Conservation (phyloP, 2,888 invertebrate genomes). For the Mesoligia furuncula region DNA sequence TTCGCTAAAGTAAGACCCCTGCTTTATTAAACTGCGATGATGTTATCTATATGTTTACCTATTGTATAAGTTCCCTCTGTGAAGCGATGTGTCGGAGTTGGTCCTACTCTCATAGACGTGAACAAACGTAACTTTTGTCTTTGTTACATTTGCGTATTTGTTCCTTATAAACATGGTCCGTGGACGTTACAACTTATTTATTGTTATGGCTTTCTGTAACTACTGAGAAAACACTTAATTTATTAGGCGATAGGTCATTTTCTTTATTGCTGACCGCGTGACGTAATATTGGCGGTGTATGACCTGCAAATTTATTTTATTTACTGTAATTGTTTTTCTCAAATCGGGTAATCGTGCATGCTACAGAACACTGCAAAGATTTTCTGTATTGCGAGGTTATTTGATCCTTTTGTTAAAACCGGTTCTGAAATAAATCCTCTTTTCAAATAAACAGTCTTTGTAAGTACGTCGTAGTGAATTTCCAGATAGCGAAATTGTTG, state of each 20-base stretch:
- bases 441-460: slow-evolving; percentile 50
- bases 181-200: slow-evolving; percentile 38
- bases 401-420: slow-evolving; percentile 56
- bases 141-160: slow-evolving; percentile 20
- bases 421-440: slow-evolving; percentile 53
- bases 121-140: slow-evolving; percentile 43
- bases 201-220: slow-evolving; percentile 31
- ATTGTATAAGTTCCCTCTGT: slow-evolving; percentile 32
- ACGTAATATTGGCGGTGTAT: slow-evolving; percentile 42
- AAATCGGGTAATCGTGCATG: background rate
- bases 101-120: slow-evolving; percentile 9
- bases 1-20: slow-evolving; percentile 56
- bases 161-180: slow-evolving; percentile 25
- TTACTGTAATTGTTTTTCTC: background rate
- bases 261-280: slow-evolving; percentile 35
- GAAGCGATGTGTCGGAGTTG: slow-evolving; percentile 13
- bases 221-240: slow-evolving; percentile 36
- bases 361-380: slow-evolving; percentile 20
- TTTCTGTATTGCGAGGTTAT: slow-evolving; percentile 28
- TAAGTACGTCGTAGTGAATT: slow-evolving; percentile 30
- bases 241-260: slow-evolving; percentile 43
- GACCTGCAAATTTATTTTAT: slow-evolving; percentile 26
- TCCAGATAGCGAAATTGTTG: slow-evolving; percentile 33
- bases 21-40: slow-evolving; percentile 70
- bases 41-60: slow-evolving; percentile 63